A percentile compares a stretch with the other conserved stretches of the same genome.
Evolutionary conservation across 1,140 invertebrate genomes (phyloP).

Genomic region (Araneus ventricosus): DNA sequence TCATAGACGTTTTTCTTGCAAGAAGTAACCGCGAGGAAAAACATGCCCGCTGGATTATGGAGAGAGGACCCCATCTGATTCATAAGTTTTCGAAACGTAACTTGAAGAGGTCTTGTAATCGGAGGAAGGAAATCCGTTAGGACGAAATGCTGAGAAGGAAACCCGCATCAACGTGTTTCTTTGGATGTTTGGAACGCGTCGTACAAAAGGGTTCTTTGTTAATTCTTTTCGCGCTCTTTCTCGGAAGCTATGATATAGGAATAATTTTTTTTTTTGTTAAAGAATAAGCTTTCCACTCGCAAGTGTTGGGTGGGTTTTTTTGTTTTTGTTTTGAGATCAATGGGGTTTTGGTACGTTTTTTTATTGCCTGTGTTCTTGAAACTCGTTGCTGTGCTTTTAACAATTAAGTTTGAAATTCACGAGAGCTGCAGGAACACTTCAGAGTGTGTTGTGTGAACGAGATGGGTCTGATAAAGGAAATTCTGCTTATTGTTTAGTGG

Average conservation of each 20-base stretch:
- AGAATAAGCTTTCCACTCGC: not conserved
- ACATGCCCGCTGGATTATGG: not conserved
- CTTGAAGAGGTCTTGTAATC: constrained; percentile 21
- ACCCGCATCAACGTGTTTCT: not conserved
- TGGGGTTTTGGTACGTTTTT: not conserved
- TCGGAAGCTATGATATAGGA: constrained; percentile 30
- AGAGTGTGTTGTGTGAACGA: not conserved
- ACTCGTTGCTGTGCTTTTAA: not conserved
- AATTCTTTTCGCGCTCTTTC: constrained; percentile 45
- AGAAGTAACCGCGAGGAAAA: not conserved
- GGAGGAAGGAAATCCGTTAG: constrained; percentile 55
- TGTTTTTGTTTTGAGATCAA: not conserved
- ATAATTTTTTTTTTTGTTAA: constrained; percentile 34
- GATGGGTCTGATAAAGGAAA: not conserved
- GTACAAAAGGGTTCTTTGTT: constrained; percentile 45
- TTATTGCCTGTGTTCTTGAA: not conserved
- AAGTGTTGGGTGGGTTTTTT: not conserved
- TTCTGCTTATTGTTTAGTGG: too few species aligned
- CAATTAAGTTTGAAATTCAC: not conserved
- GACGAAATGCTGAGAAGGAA: constrained; percentile 31
- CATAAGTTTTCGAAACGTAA: constrained; percentile 15
- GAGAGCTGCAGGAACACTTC: not conserved
- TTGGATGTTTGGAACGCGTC: not conserved
- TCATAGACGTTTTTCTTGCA: not conserved
- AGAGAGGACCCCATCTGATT: constrained; percentile 49